These are phyloP conservation scores for Corticium candelabrum DNA, from an alignment of 37 sponge, comb jelly and placozoan species.

Conservation along the genomic window DNA sequence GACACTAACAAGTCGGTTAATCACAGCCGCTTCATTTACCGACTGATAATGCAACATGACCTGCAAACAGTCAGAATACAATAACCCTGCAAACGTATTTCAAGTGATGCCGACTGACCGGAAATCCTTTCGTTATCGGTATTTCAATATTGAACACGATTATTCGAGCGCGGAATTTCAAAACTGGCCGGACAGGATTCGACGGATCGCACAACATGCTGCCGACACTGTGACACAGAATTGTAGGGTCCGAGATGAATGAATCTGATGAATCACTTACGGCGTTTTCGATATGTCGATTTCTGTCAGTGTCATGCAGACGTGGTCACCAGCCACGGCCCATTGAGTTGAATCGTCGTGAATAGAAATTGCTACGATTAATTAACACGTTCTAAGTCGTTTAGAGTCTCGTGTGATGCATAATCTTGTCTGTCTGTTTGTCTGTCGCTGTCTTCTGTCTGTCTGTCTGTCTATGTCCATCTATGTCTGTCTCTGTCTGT, in stretches of 20 bases:
- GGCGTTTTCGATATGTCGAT: slow-evolving; percentile 50
- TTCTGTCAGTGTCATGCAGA: slow-evolving; percentile 40
- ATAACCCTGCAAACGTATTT: background rate
- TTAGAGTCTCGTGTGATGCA: too few species aligned
- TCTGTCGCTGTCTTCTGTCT: too few species aligned
- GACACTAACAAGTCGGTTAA: slow-evolving; percentile 58
- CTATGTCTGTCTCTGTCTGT: too few species aligned
- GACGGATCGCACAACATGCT: slow-evolving; percentile 69
- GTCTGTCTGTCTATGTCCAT: too few species aligned
- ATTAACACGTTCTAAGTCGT: too few species aligned
- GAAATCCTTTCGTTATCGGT: slow-evolving; percentile 91
- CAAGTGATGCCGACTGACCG: slow-evolving; percentile 46
- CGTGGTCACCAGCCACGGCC: slow-evolving; percentile 80
- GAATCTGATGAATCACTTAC: too few species aligned
- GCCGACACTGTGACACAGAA: slow-evolving; percentile 52
- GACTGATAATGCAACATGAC: slow-evolving; percentile 72
- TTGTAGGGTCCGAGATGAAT: too few species aligned
- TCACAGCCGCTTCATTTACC: slow-evolving; percentile 74
- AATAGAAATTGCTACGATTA: slow-evolving; percentile 31
- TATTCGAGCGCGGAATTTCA: slow-evolving; percentile 53
- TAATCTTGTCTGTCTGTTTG: too few species aligned
- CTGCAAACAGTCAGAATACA: slow-evolving; percentile 18
- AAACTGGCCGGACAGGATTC: slow-evolving; percentile 44
- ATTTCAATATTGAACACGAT: slow-evolving; percentile 71
- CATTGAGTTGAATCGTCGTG: slow-evolving; percentile 37